phyloP scores from a whole-genome alignment of 2,888 invertebrate genomes.

The Dendrolimus houi region DNA sequence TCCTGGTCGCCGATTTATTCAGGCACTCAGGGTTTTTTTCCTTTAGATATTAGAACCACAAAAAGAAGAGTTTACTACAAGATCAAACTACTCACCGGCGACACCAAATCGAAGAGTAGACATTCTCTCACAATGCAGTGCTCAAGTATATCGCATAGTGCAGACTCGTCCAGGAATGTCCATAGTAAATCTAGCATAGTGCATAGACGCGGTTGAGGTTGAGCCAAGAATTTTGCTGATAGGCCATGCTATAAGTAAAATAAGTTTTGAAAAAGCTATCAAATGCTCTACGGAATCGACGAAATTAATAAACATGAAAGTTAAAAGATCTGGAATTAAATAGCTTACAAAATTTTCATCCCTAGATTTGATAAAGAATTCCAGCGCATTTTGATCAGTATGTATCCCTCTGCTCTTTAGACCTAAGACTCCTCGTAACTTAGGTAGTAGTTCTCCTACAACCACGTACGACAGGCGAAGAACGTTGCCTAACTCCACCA shows the following conservation, averaged over 20 bases:
- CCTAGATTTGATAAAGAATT: conserved; percentile 34
- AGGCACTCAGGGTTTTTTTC: too few relatives aligned
- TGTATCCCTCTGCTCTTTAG: conserved; percentile 32
- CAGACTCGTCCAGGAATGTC: conserved; percentile 80
- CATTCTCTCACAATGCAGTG: conserved; percentile 78
- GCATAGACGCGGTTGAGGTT: conserved; percentile 47
- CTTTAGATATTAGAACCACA: too few relatives aligned
- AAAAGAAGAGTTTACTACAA: too few relatives aligned
- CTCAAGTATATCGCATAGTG: conserved; percentile 79
- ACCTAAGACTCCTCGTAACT: conserved; percentile 54
- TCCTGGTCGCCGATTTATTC: too few relatives aligned
- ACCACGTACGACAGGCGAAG: conserved; percentile 81
- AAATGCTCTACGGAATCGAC: background rate
- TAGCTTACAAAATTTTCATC: conserved; percentile 49
- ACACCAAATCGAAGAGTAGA: conserved; percentile 78
- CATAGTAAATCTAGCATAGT: conserved; percentile 77
- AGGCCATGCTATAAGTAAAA: conserved; percentile 31
- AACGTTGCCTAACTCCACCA: conserved; percentile 77
- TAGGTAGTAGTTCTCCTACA: conserved; percentile 80
- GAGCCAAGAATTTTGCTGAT: conserved; percentile 33
- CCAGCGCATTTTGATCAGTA: conserved; percentile 29
- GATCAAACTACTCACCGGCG: conserved; percentile 39
- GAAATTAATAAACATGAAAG: background rate
- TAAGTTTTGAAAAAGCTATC: background rate
- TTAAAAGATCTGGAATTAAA: background rate